Evolutionary conservation across 2,888 invertebrate species (phyloP).

Genomic region (Entomobrya proxima): DNA sequence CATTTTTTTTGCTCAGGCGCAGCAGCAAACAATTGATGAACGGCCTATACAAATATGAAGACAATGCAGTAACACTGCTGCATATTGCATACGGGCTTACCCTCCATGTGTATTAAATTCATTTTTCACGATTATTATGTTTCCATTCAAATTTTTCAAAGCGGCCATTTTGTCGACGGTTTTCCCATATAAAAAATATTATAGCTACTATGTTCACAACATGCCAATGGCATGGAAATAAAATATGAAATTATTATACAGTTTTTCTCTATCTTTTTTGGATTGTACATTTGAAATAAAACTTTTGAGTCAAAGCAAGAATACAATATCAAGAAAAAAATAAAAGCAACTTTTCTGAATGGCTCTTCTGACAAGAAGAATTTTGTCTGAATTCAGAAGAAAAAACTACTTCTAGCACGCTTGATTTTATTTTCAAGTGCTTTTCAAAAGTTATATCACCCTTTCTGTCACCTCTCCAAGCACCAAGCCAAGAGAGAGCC

Average conservation of each 20-base stretch:
- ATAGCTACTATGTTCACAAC: too few relatives aligned
- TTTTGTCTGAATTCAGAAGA: too few relatives aligned
- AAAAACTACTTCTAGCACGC: neutral
- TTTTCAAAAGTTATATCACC: neutral
- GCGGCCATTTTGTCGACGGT: neutral
- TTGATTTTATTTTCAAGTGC: neutral
- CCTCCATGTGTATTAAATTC: neutral
- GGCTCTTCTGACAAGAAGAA: neutral
- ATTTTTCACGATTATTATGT: neutral
- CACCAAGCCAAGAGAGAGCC: neutral
- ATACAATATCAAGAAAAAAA: too few relatives aligned
- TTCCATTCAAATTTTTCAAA: neutral
- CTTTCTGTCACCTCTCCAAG: neutral
- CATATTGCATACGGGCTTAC: neutral
- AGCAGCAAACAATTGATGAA: conserved; percentile 29
- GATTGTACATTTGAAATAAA: too few relatives aligned
- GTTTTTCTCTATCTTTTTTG: too few relatives aligned
- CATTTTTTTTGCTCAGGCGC: conserved; percentile 64
- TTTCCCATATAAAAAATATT: neutral
- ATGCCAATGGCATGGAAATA: too few relatives aligned
- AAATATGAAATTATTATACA: too few relatives aligned
- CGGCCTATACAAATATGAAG: neutral
- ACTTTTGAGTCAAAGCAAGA: too few relatives aligned
- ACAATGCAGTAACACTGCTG: neutral
- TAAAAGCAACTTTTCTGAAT: too few relatives aligned